Conservation (phyloP, 1,140 invertebrate species). For the Adelges cooleyi region DNA sequence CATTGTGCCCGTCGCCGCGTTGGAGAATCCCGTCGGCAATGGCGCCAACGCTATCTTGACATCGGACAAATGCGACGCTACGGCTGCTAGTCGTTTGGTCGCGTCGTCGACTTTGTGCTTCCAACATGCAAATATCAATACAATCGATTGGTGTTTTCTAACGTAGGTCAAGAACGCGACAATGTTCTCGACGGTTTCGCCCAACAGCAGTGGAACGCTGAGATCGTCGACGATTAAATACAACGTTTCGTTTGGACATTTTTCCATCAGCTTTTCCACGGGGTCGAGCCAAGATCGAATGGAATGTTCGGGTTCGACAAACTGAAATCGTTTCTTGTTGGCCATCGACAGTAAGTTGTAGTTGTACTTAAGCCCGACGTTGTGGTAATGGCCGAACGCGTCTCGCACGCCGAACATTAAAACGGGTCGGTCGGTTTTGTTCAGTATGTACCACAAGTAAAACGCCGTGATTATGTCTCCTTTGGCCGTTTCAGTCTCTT, state of each 20-base stretch:
- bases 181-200: not conserved
- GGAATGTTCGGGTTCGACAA: not conserved
- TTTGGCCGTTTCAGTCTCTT: not conserved
- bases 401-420: not conserved
- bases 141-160: not conserved
- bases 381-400: slow-evolving; percentile 10
- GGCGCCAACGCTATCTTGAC: not conserved
- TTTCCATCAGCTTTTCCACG: not conserved
- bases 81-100: not conserved
- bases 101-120: not conserved
- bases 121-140: not conserved
- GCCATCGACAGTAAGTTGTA: not conserved
- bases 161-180: not conserved
- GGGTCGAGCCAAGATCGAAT: not conserved
- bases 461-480: not conserved
- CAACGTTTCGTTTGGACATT: not conserved
- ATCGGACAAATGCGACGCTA: not conserved
- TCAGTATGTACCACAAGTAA: slow-evolving; percentile 7
- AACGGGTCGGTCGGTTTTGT: not conserved
- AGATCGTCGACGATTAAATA: slow-evolving; percentile 1
- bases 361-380: not conserved
- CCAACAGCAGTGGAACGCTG: not conserved
- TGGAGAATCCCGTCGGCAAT: slow-evolving; percentile 1
- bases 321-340: not conserved
- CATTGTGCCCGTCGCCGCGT: slow-evolving; percentile 4